Evolutionary conservation across 1,140 invertebrate genomes (phyloP), one percentile per base, ranked within the genome.

Genomic region (Pseudomyrmex concolor): DNA sequence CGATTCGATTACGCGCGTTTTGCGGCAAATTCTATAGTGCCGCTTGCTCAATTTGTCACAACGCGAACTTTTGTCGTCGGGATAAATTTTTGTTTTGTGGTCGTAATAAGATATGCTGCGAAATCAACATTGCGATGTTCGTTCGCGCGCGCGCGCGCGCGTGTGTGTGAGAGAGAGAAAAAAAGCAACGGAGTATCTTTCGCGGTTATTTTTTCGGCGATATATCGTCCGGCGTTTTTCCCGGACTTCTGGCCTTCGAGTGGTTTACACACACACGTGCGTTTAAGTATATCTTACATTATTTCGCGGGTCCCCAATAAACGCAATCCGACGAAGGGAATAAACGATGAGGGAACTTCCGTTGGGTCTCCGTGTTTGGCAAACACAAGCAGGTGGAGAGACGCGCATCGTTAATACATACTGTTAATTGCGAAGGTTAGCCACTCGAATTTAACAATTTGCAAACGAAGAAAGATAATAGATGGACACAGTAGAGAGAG

Each of bases 341-440:
- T 63, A 7, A 22, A 4, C 10, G 73, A 45, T 17, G 57, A 63
- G 25, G 64, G 22, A 77, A 13, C 17, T 48, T 68, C 25, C 34
- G n/a, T 67, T 67, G 34, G 34, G 19, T 70, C 51, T 59, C 43
- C 43, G 68, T 70, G 64, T 78, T 78, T 78, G 63, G 15, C 17
- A 70, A 59, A 12, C 19, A 48, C 51, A 57, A 68, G 19, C 34
- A 55, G 8, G 4, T 34, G 22, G 1, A 78, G 1, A 78, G 15
- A 43, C 13, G 51, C 13, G 51, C 50, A 10, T 3, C 7, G 50
- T 51, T 12, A 13, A 13, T 0, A 7, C 7, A 43, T 63, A 70
- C 54, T 19, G n/a, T 66, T 76, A 45, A 77, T 78, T 78, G 68
- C 51, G 9, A 59, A 55, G 15, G 43, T 10, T 67, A 7, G 19